A percentile compares a stretch with the other conserved stretches of the same genome.
phyloP scores from a whole-genome alignment of 2,113 vertebrate species.

The Dascyllus trimaculatus region DNA sequence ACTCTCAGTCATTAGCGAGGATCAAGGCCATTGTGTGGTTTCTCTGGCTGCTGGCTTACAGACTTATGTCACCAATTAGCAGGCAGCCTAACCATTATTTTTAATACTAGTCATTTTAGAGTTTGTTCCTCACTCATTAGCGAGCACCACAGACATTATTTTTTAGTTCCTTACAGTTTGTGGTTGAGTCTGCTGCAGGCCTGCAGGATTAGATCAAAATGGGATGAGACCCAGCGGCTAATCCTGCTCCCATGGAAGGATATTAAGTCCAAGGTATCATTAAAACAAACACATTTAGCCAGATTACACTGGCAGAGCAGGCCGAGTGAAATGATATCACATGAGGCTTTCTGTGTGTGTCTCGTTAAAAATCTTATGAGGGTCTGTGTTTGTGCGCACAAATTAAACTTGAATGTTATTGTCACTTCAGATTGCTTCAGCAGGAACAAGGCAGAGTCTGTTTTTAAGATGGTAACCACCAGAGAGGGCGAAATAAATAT shows the following conservation, averaged over 20 bases:
- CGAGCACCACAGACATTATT: slow-evolving; percentile 38
- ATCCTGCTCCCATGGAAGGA: slow-evolving; percentile 31
- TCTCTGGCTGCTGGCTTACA: slow-evolving; percentile 20
- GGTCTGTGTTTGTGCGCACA: slow-evolving; percentile 28
- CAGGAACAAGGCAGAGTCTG: background rate
- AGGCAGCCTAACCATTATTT: slow-evolving; percentile 40
- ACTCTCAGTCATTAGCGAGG: slow-evolving; percentile 10
- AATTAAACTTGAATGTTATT: background rate
- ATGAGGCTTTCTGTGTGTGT: slow-evolving; percentile 27
- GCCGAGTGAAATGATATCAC: slow-evolving; percentile 25
- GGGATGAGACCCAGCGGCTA: slow-evolving; percentile 36
- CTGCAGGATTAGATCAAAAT: slow-evolving; percentile 42
- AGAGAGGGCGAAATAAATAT: too few relatives aligned
- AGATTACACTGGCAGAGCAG: slow-evolving; percentile 15
- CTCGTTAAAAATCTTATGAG: slow-evolving; percentile 44
- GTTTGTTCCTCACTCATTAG: slow-evolving; percentile 46
- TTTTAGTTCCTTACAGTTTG: slow-evolving; percentile 48
- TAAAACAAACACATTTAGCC: slow-evolving; percentile 63
- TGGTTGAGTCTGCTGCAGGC: slow-evolving; percentile 44
- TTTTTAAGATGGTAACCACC: too few relatives aligned
- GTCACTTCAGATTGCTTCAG: slow-evolving; percentile 4
- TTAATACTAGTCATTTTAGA: slow-evolving; percentile 44
- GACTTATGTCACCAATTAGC: slow-evolving; percentile 49
- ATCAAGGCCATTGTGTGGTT: slow-evolving; percentile 37
- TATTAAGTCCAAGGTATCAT: slow-evolving; percentile 47